These are phyloP conservation scores for Geopemphigus sp. DNA, from an alignment of 1,140 invertebrate genomes.

Conservation along the genomic window DNA sequence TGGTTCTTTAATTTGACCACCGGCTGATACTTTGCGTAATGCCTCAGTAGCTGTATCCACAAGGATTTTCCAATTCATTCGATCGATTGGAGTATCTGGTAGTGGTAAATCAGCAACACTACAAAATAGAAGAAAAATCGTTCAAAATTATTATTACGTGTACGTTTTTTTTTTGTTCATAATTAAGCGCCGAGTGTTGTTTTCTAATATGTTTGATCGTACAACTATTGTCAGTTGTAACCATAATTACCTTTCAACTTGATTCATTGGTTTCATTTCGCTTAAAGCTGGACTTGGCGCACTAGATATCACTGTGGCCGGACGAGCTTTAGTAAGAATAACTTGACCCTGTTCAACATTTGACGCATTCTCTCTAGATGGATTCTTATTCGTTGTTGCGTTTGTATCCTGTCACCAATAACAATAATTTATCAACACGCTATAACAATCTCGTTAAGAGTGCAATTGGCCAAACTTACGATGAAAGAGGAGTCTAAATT, in stretches of 20 bases:
- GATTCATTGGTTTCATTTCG: conserved; percentile 60
- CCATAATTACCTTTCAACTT: conserved; percentile 61
- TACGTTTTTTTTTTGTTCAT: not conserved
- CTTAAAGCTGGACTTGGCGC: conserved; percentile 63
- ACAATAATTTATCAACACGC: not conserved
- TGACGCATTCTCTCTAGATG: conserved; percentile 24
- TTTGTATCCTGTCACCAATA: conserved; percentile 9
- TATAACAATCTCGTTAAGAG: not conserved
- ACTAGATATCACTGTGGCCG: conserved; percentile 70
- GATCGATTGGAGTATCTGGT: conserved; percentile 58
- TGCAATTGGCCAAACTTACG: conserved; percentile 7
- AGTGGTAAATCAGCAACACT: conserved; percentile 59
- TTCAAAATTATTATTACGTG: not conserved
- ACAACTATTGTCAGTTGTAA: not conserved
- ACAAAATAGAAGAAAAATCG: conserved; percentile 48
- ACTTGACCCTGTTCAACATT: conserved; percentile 58
- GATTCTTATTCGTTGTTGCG: conserved; percentile 40
- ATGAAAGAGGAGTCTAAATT: conserved; percentile 44
- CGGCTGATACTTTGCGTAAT: conserved; percentile 61
- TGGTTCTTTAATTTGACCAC: conserved; percentile 40
- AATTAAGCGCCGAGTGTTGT: not conserved
- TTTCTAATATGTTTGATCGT: too few species aligned
- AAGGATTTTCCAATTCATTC: conserved; percentile 74
- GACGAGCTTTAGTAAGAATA: conserved; percentile 69
- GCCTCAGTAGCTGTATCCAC: conserved; percentile 74